Base-by-base conservation (phyloP, 2,113 vertebrate species). In the Colius striatus region DNA sequence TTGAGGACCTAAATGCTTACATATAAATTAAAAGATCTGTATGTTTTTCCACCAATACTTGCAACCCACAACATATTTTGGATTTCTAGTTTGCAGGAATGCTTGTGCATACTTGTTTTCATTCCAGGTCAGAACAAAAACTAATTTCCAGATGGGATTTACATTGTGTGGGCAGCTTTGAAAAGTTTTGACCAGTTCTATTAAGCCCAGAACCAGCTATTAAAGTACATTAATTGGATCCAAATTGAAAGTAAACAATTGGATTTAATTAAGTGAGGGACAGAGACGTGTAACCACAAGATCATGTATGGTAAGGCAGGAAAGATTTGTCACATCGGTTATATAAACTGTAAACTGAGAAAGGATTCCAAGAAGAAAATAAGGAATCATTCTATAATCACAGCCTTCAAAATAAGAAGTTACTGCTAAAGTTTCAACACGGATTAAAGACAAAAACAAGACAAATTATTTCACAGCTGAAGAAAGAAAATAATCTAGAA, bases 51-150 rank as follows among this genome's bases (percentile, higher is more conserved):
- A 95, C 55, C 47, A 63, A 2, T 55, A 66, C 55, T 76, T 76
- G 47, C 10, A 92, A 95, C 89, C 89, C 50, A 0, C 94, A 94
- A 84, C 73, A 66, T 89, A 85, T 45, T 94, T 91, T 21, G 86
- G 50, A 94, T 89, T 96, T 95, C 70, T 77, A 94, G 66, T 79
- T 95, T 89, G 74, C 77, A 96, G 87, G 84, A 92, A 96, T 87
- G 84, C 73, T 74, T 86, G 66, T 27, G 45, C 77, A 92, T 94
- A 94, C 48, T 94, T 95, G 92, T 70, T 61, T 79, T 84, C 77
- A 67, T 91, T 95, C 89, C 95, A 96, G 89, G 62, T 87, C 91
- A 41, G 94, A 92, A 91, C 18, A 76, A 89, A 95, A 94, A 26
- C 86, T 73, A 4, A 84, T 53, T 92, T 96, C 86, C 94, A 96